Percentiles rank a stretch among this genome's conserved stretches.
phyloP scores from a whole-genome alignment of 2,113 vertebrate species.

The Lamprotornis superbus region DNA sequence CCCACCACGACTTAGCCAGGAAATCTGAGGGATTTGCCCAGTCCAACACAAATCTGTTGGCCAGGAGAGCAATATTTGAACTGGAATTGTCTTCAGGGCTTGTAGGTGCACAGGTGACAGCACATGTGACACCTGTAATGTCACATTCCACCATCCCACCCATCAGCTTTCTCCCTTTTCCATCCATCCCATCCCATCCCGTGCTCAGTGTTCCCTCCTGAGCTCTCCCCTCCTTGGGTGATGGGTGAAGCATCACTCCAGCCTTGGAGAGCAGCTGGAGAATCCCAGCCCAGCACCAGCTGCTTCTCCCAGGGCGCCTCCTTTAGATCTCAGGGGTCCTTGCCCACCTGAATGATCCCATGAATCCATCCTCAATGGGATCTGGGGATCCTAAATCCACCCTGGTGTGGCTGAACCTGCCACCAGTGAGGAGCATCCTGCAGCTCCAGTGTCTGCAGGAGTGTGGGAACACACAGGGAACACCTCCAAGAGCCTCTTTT shows the following conservation, averaged over 20 bases:
- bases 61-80: not conserved
- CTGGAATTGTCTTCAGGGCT: not conserved
- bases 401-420: rapidly evolving
- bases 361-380: rapidly evolving
- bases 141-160: not conserved
- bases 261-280: not conserved
- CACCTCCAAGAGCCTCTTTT: rapidly evolving
- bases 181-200: not conserved
- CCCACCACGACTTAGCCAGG: rapidly evolving
- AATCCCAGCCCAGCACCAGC: not conserved
- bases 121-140: not conserved
- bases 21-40: not conserved
- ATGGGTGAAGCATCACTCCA: rapidly evolving
- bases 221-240: not conserved
- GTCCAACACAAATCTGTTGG: not conserved
- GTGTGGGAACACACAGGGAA: rapidly evolving
- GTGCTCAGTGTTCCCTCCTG: not conserved
- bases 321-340: not conserved
- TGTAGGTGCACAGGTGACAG: not conserved
- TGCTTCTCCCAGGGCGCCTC: not conserved
- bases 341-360: rapidly evolving
- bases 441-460: rapidly evolving
- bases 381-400: rapidly evolving
- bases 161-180: not conserved
- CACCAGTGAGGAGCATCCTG: too few species aligned